These are phyloP conservation scores for Lateolabrax maculatus DNA, from an alignment of 2,797 vertebrate genomes.

Conservation along the genomic window DNA sequence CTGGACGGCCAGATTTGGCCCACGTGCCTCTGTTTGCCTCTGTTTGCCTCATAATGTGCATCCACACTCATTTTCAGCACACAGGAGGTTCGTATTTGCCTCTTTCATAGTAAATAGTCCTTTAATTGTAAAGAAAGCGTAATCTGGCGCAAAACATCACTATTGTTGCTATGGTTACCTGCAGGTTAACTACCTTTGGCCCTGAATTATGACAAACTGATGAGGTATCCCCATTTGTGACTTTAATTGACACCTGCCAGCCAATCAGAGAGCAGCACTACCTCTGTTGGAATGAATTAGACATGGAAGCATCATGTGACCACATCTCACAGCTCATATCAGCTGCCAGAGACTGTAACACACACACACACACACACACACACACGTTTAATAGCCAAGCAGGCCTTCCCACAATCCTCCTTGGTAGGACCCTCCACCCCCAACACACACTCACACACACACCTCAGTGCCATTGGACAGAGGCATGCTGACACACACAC, in stretches of 20 bases:
- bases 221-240: background rate
- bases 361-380: conserved; percentile 44
- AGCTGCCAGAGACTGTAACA: background rate
- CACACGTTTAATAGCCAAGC: conserved; percentile 15
- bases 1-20: background rate
- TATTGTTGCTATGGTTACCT: conserved; percentile 42
- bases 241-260: background rate
- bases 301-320: background rate
- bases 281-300: conserved; percentile 14
- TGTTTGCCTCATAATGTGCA: too few species aligned
- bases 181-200: background rate
- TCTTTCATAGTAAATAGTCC: background rate
- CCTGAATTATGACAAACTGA: too few species aligned
- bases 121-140: background rate
- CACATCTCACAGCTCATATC: background rate
- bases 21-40: background rate
- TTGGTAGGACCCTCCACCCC: conserved; percentile 59
- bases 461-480: conserved; percentile 13
- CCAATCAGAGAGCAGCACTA: conserved; percentile 41
- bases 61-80: too few species aligned
- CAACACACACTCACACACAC: conserved; percentile 42
- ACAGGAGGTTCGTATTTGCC: too few species aligned
- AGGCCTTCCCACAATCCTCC: conserved; percentile 74
- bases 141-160: background rate
- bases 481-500: conserved; percentile 50